These are phyloP conservation scores for Mactra quadrangularis DNA, from an alignment of 1,140 invertebrate genomes.

Conservation along the genomic window DNA sequence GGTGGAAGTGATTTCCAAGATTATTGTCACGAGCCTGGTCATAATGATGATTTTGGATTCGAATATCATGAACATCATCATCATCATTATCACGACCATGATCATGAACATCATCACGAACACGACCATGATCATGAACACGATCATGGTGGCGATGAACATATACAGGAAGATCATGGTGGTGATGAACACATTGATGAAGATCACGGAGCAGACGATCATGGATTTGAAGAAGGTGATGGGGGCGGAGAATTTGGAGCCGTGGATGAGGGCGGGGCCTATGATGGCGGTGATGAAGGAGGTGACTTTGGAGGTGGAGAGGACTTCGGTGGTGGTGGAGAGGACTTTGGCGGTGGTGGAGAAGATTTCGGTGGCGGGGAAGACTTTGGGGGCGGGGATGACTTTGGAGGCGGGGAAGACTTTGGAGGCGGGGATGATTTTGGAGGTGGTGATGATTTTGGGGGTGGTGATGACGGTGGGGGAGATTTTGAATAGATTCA, in stretches of 20 bases:
- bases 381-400: conserved; percentile 8
- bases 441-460: conserved; percentile 14
- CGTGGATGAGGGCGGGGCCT: not conserved
- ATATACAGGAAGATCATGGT: not conserved
- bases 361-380: conserved; percentile 11
- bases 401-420: conserved; percentile 5
- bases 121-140: no score
- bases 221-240: not conserved
- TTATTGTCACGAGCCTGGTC: not conserved
- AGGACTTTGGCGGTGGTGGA: conserved; percentile 11
- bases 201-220: not conserved
- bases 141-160: not conserved
- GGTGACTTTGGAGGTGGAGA: conserved; percentile 14
- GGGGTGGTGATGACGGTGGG: no score
- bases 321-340: conserved; percentile 13
- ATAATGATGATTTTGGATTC: conserved; percentile 16
- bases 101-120: not conserved
- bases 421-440: conserved; percentile 3
- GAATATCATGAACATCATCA: not conserved
- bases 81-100: not conserved
- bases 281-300: conserved; percentile 1
- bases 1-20: conserved; percentile 38
- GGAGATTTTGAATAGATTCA: no score
- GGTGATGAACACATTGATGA: not conserved
- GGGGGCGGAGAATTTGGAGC: conserved; percentile 13